Evolutionary conservation across 2,888 invertebrate species (phyloP).

Genomic region (Leucophora obtusa): DNA sequence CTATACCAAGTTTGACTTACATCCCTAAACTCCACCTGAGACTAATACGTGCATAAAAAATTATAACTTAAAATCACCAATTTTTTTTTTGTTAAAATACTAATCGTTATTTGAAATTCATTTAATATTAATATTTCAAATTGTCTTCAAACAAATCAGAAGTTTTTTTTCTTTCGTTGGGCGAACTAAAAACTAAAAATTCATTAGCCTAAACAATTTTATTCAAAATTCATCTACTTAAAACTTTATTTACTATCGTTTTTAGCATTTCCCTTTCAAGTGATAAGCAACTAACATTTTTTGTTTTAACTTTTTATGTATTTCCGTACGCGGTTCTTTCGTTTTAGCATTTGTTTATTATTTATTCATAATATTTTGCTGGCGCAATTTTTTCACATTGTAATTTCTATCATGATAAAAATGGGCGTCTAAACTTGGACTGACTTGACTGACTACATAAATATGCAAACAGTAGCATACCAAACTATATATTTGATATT

Average conservation of each 20-base stretch:
- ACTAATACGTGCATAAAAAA: too few relatives aligned
- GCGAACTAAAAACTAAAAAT: not conserved
- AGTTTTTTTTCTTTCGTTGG: too few relatives aligned
- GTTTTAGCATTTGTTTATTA: conserved; percentile 41
- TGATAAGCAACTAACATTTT: conserved; percentile 23
- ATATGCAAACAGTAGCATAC: conserved; percentile 35
- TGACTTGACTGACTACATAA: conserved; percentile 16
- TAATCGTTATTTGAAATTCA: too few relatives aligned
- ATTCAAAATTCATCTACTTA: not conserved
- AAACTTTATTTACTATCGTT: not conserved
- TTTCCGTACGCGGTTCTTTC: conserved; percentile 47
- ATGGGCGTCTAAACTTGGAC: conserved; percentile 60
- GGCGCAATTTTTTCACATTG: conserved; percentile 37
- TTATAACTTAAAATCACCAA: too few relatives aligned
- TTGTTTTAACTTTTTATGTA: conserved; percentile 41
- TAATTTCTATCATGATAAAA: conserved; percentile 44
- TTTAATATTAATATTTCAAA: too few relatives aligned
- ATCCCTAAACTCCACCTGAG: too few relatives aligned
- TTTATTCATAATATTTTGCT: conserved; percentile 45
- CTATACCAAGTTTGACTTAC: too few relatives aligned
- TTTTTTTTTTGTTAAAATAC: too few relatives aligned
- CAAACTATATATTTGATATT: conserved; percentile 22
- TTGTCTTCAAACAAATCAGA: too few relatives aligned
- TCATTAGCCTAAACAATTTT: not conserved
- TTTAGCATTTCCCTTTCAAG: conserved; percentile 43